Evolutionary conservation across 2,797 vertebrate species (phyloP).

Genomic region (Micromesistius poutassou): DNA sequence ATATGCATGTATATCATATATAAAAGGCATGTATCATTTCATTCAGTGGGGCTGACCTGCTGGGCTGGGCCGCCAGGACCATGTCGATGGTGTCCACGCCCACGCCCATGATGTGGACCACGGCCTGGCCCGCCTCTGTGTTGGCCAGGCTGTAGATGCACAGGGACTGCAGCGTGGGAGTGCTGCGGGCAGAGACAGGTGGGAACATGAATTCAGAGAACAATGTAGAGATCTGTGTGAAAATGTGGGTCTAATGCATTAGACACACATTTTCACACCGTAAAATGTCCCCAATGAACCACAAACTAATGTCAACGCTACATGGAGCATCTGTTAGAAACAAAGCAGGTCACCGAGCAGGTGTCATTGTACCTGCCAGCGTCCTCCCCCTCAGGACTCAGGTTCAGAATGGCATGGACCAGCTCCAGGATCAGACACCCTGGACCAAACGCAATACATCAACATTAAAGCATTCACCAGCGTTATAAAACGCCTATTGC

Average conservation of each 20-base stretch:
- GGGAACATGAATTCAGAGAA: not conserved
- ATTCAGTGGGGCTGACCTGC: conserved; percentile 73
- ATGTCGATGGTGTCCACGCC: conserved; percentile 95
- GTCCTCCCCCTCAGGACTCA: conserved; percentile 87
- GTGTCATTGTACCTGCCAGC: conserved; percentile 75
- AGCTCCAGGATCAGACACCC: conserved; percentile 93
- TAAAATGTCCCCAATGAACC: not conserved
- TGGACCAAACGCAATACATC: conserved; percentile 43
- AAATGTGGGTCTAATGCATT: too few species aligned
- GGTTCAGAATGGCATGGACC: conserved; percentile 94
- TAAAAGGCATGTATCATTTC: not conserved
- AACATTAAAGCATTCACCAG: not conserved
- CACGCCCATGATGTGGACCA: conserved; percentile 96
- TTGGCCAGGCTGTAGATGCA: conserved; percentile 96
- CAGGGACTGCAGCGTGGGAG: conserved; percentile 89
- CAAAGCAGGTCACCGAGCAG: not conserved
- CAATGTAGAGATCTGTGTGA: not conserved
- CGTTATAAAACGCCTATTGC: not conserved
- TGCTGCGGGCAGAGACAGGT: conserved; percentile 43
- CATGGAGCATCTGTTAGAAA: not conserved
- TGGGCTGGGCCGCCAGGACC: conserved; percentile 88
- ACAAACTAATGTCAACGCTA: not conserved
- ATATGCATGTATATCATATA: not conserved
- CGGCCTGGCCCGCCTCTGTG: conserved; percentile 93
- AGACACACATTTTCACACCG: too few species aligned